phyloP scores from a whole-genome alignment of 2,888 invertebrate genomes.

The Spialia ferax region DNA sequence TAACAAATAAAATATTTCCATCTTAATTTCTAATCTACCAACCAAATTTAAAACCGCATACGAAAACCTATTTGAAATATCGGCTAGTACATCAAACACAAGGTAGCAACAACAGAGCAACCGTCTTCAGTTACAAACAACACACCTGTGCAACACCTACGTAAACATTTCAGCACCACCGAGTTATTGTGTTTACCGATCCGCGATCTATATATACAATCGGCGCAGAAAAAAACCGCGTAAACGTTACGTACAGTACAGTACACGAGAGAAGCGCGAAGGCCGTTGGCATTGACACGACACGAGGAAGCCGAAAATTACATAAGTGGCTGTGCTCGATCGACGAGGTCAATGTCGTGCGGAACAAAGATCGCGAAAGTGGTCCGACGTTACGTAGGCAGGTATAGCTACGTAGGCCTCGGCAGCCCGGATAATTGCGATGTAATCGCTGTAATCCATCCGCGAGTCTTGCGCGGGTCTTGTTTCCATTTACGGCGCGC shows the following conservation, averaged over 20 bases:
- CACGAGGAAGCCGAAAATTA: slow-evolving; percentile 69
- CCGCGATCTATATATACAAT: neutral
- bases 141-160: neutral
- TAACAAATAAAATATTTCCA: too few relatives aligned
- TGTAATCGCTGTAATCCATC: slow-evolving; percentile 85
- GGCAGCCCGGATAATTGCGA: slow-evolving; percentile 75
- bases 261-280: slow-evolving; percentile 60
- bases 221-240: neutral
- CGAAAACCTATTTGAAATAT: too few relatives aligned
- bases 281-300: slow-evolving; percentile 70
- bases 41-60: too few relatives aligned
- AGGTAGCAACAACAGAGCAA: too few relatives aligned
- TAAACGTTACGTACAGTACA: slow-evolving; percentile 12
- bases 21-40: too few relatives aligned
- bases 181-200: neutral
- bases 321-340: slow-evolving; percentile 59
- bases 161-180: neutral
- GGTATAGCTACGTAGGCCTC: too few relatives aligned
- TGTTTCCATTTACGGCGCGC: slow-evolving; percentile 82
- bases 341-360: slow-evolving; percentile 78
- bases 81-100: too few relatives aligned
- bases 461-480: slow-evolving; percentile 62
- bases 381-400: slow-evolving; percentile 54
- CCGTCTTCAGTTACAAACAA: neutral
- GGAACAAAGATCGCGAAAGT: slow-evolving; percentile 83